A percentile compares a stretch with the other conserved stretches of the same genome.
Evolutionary conservation across 1,140 invertebrate genomes (phyloP).

Genomic region (Leptoteleia sp.): DNA sequence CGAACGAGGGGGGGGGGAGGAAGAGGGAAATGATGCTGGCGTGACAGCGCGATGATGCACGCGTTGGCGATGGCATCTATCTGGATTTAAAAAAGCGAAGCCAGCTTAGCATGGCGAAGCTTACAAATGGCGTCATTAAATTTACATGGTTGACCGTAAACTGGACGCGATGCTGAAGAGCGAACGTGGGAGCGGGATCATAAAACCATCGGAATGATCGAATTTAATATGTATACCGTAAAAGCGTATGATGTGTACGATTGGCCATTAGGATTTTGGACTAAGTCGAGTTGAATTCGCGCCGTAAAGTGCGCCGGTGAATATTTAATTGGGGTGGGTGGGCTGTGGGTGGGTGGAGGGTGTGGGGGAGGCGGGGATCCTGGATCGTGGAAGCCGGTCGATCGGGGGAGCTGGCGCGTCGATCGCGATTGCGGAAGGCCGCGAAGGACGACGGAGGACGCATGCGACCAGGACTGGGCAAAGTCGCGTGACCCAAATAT

Average conservation of each 20-base stretch:
- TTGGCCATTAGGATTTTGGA: slow-evolving; percentile 28
- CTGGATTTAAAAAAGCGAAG: slow-evolving; percentile 21
- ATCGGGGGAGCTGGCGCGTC: no score
- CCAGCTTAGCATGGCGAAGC: slow-evolving; percentile 4
- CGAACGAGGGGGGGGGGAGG: no score
- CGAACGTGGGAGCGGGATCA: slow-evolving; percentile 9
- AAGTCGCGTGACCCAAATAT: slow-evolving; percentile 5
- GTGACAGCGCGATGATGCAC: background rate
- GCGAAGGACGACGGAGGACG: no score
- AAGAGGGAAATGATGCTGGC: no score
- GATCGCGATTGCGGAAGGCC: no score
- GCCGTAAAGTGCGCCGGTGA: slow-evolving; percentile 16
- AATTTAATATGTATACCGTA: slow-evolving; percentile 49
- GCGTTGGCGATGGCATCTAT: slow-evolving; percentile 4
- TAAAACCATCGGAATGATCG: slow-evolving; percentile 46
- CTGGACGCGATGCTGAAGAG: slow-evolving; percentile 15
- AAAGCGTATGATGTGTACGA: slow-evolving; percentile 20
- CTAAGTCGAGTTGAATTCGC: slow-evolving; percentile 7
- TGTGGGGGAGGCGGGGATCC: no score
- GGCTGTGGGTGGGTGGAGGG: no score
- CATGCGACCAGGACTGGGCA: no score
- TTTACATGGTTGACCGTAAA: slow-evolving; percentile 44
- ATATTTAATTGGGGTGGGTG: slow-evolving; percentile 35
- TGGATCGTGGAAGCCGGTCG: slow-evolving; percentile 3
- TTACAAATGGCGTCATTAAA: slow-evolving; percentile 41